Evolutionary conservation across 2,888 invertebrate species (phyloP).

Genomic region (Peribatodes rhomboidaria): DNA sequence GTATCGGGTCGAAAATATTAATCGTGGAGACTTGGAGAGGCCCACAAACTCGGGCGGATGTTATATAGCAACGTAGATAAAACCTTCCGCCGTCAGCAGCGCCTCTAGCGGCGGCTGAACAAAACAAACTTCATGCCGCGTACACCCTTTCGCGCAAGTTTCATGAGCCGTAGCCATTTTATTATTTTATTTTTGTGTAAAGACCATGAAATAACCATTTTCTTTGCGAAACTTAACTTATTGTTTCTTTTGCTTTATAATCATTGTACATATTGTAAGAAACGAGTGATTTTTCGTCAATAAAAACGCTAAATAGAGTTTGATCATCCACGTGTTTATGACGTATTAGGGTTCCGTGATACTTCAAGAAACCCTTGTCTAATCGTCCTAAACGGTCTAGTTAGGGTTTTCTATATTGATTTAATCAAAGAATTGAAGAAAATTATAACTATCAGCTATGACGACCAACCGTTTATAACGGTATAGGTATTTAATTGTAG

Average conservation of each 20-base stretch:
- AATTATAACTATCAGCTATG: too few species aligned
- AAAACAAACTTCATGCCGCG: constrained; percentile 80
- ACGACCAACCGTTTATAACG: too few species aligned
- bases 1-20: constrained; percentile 78
- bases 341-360: constrained; percentile 13
- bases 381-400: background rate
- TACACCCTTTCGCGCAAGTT: constrained; percentile 74
- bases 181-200: constrained; percentile 46
- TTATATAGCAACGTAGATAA: constrained; percentile 86
- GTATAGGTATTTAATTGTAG: too few species aligned
- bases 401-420: too few species aligned
- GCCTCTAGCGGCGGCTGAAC: constrained; percentile 76
- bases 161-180: constrained; percentile 42
- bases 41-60: constrained; percentile 82
- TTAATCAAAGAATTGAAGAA: too few species aligned
- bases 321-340: constrained; percentile 7
- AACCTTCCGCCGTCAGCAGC: constrained; percentile 85
- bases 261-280: background rate
- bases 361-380: background rate
- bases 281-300: background rate
- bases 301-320: background rate
- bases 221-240: background rate
- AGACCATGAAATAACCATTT: background rate
- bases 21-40: constrained; percentile 76
- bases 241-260: background rate